Conservation (phyloP, 2,113 vertebrate genomes). For the Salminus brasiliensis region DNA sequence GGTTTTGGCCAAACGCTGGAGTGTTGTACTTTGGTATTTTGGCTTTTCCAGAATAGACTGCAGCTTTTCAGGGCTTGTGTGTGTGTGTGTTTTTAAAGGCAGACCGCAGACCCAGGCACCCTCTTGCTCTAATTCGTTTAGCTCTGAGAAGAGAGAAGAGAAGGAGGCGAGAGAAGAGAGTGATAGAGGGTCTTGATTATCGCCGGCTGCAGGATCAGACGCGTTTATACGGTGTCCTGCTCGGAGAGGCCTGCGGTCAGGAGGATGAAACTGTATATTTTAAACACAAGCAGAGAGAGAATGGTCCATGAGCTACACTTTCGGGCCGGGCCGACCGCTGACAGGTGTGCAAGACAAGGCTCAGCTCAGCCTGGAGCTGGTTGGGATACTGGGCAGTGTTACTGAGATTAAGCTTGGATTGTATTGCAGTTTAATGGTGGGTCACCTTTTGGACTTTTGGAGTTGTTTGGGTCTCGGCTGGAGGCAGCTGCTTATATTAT, state of each 20-base stretch:
- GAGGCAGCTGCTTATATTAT: too few species aligned
- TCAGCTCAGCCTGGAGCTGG: neutral
- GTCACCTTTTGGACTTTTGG: too few species aligned
- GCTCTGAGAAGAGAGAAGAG: conserved; percentile 70
- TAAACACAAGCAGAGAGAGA: conserved; percentile 20
- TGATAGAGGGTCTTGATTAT: conserved; percentile 84
- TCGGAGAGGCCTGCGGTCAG: conserved; percentile 43
- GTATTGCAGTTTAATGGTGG: too few species aligned
- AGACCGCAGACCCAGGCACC: conserved; percentile 70
- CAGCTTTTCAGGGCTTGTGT: conserved; percentile 67
- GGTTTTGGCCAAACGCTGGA: conserved; percentile 84
- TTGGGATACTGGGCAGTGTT: too few species aligned
- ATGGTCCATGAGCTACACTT: neutral
- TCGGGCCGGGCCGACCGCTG: neutral
- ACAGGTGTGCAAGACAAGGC: neutral
- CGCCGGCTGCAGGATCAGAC: conserved; percentile 75
- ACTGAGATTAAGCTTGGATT: too few species aligned
- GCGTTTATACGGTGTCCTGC: conserved; percentile 55
- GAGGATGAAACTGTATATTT: conserved; percentile 41
- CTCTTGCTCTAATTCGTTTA: conserved; percentile 77
- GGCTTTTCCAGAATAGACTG: conserved; percentile 87
- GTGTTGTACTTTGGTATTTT: conserved; percentile 82
- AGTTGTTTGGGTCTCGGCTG: too few species aligned
- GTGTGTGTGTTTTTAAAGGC: conserved; percentile 14
- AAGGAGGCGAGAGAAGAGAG: conserved; percentile 53